phyloP scores from a whole-genome alignment of 2,888 invertebrate species.

The Chalcis sispes region DNA sequence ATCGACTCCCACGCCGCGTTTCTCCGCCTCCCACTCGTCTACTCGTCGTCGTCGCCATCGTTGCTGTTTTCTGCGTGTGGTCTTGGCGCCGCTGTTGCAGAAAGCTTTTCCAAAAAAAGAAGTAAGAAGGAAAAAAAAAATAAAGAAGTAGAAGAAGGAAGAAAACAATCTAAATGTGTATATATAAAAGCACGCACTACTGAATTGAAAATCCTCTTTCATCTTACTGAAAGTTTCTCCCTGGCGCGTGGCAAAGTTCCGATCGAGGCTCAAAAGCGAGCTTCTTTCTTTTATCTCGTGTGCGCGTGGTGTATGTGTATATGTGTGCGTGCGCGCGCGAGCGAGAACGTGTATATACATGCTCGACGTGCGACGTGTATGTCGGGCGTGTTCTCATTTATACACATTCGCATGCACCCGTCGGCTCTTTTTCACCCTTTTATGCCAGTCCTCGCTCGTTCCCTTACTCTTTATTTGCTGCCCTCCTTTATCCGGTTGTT shows the following conservation, averaged over 20 bases:
- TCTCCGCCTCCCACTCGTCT: no score
- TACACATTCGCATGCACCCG: background rate
- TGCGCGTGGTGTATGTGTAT: background rate
- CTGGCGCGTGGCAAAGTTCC: background rate
- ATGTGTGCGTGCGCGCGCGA: background rate
- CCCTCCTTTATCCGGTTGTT: no score
- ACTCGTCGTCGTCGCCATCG: no score
- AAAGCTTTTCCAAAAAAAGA: background rate
- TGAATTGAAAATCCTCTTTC: constrained; percentile 46
- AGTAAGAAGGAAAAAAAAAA: no score
- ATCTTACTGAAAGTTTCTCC: constrained; percentile 45
- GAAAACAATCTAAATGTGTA: constrained; percentile 20
- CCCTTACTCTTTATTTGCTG: background rate
- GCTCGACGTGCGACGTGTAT: background rate
- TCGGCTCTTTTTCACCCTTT: background rate
- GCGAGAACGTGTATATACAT: background rate
- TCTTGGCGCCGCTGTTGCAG: background rate
- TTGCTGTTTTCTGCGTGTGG: background rate
- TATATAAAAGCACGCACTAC: constrained; percentile 23
- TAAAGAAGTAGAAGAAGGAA: no score
- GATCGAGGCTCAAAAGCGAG: background rate
- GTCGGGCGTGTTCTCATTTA: constrained; percentile 9
- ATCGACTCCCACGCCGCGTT: background rate
- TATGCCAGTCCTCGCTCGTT: background rate
- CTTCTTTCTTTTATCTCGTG: background rate